Base-by-base conservation (phyloP, 2,888 invertebrate species). In the Eulithis prunata region DNA sequence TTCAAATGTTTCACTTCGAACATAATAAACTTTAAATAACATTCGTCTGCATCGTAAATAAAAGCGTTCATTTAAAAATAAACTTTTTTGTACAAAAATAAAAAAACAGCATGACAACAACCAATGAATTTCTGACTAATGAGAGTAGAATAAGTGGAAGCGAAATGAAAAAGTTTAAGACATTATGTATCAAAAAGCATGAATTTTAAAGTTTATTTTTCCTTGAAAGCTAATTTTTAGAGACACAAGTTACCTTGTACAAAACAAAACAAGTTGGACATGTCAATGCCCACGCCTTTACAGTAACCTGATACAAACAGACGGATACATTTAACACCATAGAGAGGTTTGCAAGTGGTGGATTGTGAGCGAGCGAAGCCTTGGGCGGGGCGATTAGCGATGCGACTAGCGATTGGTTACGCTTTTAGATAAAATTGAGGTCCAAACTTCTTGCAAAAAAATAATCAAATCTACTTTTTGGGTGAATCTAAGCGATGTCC, bases 241-340 rank as follows among this genome's bases (percentile, higher is more conserved):
- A 62, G 66, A 56, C 12, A 46, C 28, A 52, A 32, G 52, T 21
- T 84, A 80, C 85, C 85, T 78, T 86, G 89, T 89, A 88, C 88
- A 87, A 85, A 91, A 90, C 88, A 90, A 91, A 92, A 92, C 91
- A 90, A 90, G 88, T 87, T 82, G 84, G 86, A 90, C 90, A 90
- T 88, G 91, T 90, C 92, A 89, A 91, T 93, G 93, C 93, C 92
- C 91, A 93, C 93, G 93, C 93, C 90, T 92, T 88, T 84, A 89
- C 85, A 83, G 93, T 91, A 93, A 93, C 91, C 83, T 80, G 93
- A 93, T 91, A 91, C 87, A 84, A 85, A 82, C 85, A 83, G 85
- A 85, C 88, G 88, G 89, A 90, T 90, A 91, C 92, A 88, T 91
- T 91, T 91, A 91, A 91, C 92, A 90, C 91, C 82, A 82, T 75